Base-by-base conservation (phyloP, 1,140 invertebrate species). In the Adelges cooleyi region DNA sequence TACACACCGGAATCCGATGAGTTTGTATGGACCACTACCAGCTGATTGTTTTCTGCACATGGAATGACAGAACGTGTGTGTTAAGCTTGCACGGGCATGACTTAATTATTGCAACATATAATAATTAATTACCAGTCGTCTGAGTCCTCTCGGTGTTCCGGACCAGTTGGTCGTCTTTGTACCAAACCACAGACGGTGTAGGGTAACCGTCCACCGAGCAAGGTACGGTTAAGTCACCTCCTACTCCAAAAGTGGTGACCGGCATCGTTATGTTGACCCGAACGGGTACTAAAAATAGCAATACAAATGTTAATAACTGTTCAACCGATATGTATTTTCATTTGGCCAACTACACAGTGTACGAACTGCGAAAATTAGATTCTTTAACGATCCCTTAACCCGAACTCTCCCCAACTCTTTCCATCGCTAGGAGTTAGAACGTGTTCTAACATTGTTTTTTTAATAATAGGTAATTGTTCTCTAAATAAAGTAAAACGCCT, bases 141-240 rank as follows among this genome's bases (percentile, higher is more conserved):
- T 66, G 59, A 15, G 53, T 66, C 65, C 81, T 78, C 44, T 81
- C 78, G 54, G 72, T 75, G 25, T 74, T 52, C 36, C 73, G 66
- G 33, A 88, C 69, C 5, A 74, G 75, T 33, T 76, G 71, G 42
- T 81, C 79, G 72, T 91, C 83, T 75, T 90, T 90, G 71, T 81
- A 87, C 90, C 90, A 93, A 40, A 78, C 75, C 0, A 90, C 83
- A 65, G 77, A 75, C 4, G 89, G 87, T 38, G 76, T 74, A 1
- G 89, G 89, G 75, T 85, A 85, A 3, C 90, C 89, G 52, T 85
- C 81, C 11, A 87, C 86, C 8, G 80, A 78, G 74, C 89, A 93
- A n/a, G 77, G 77, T 44, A 92, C 78, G 40, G 74, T 79, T 49
- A 93, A 78, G 66, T 85, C 82, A 44, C 80, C 79, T 48, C 85